These are phyloP conservation scores for Hirundo rustica DNA, from an alignment of 2,797 vertebrate genomes.

Conservation along the genomic window DNA sequence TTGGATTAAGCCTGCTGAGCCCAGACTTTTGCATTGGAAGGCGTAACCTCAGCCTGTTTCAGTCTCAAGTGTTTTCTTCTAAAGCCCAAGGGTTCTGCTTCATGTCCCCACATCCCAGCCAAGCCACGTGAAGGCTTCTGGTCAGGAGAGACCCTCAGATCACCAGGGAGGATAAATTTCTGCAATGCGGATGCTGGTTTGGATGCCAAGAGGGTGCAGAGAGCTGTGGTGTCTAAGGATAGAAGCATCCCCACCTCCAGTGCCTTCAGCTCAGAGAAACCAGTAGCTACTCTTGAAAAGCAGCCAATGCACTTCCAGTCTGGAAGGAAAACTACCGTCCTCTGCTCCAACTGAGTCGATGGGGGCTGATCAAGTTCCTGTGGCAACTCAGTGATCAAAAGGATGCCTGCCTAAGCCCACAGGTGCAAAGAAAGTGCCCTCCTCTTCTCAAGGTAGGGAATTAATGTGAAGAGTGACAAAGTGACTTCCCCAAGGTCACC, in stretches of 20 bases:
- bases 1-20: fast-evolving
- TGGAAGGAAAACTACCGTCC: neutral
- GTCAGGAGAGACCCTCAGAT: neutral
- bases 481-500: neutral
- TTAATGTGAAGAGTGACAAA: neutral
- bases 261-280: neutral
- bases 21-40: neutral
- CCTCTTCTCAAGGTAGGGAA: neutral
- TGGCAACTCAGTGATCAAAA: neutral
- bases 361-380: neutral
- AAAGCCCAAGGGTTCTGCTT: neutral
- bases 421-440: neutral
- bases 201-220: neutral
- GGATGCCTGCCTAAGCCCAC: neutral
- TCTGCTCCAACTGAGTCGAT: neutral
- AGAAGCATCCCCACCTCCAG: neutral
- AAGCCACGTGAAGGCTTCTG: fast-evolving
- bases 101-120: fast-evolving
- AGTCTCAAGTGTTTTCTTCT: neutral
- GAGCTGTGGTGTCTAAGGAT: neutral
- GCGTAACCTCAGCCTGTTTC: neutral
- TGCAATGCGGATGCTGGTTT: neutral
- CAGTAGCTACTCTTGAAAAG: neutral
- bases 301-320: neutral
- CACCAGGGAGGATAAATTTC: neutral